Base-by-base conservation (phyloP, 1,140 invertebrate genomes). In the Hylaeus volcanicus region DNA sequence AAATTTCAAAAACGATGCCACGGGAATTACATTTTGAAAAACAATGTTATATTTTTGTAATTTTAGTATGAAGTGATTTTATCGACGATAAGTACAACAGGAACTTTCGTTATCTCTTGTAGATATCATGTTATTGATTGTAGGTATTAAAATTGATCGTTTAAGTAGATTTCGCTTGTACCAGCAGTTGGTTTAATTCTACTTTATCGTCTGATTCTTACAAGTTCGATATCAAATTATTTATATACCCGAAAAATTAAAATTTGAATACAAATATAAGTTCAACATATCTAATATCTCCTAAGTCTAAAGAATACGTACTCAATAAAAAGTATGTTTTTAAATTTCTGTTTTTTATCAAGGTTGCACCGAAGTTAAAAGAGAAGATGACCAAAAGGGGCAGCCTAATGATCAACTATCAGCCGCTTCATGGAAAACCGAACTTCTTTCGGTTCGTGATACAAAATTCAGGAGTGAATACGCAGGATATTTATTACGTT, bases 391-490 rank as follows among this genome's bases (percentile, higher is more conserved):
- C 96, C 74, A 92, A 95, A 79, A 92, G 95, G 45, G 96, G 96
- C 37, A 94, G 93, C 4, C 91, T 96, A 56, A 96, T 97, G 95
- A 94, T 97, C 39, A 94, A 93, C 15, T 97, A 97, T 89, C 95
- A 97, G 89, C 96, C 96, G 1, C 85, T 96, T 26, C 94, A 93
- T 86, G 89, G 93, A 14, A 89, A 94, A 77, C 93, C 94, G 5
- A 95, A 97, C 89, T 97, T 97, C 90, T 96, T 97, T 89, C 93
- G 96, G 65, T 95, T 97, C 86, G 95, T 96, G 11, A 93, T 96
- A 4, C 94, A 95, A 87, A 96, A 95, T 77, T 96, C 95, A 0
- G 65, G 70, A 56, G 64, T 64, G 15, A 12, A 68, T 3, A 37
- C 26, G 3, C n/a, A 75, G 11, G 72, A 86, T 45, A 72, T 81